phyloP scores from a whole-genome alignment of 2,797 vertebrate genomes.

The Melanotaenia trifasciata region DNA sequence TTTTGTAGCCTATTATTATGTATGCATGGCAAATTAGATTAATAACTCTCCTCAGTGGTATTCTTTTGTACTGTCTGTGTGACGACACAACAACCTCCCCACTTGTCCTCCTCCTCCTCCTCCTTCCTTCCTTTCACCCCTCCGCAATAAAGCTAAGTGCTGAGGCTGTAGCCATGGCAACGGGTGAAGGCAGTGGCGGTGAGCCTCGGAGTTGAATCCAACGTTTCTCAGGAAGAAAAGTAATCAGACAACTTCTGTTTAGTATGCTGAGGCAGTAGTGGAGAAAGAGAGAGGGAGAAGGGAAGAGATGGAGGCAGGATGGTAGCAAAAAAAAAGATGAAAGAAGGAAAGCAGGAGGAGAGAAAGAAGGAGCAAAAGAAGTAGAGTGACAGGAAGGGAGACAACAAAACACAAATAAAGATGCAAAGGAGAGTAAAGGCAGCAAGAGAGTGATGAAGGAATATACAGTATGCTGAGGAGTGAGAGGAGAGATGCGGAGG shows the following conservation, averaged over 20 bases:
- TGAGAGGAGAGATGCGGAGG: conserved; percentile 21
- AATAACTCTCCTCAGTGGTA: conserved; percentile 38
- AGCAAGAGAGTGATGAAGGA: conserved; percentile 38
- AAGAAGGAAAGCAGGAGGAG: conserved; percentile 33
- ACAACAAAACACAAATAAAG: conserved; percentile 52
- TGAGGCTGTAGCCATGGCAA: conserved; percentile 88
- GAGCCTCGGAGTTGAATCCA: conserved; percentile 78
- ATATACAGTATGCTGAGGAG: conserved; percentile 19
- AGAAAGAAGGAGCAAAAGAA: conserved; percentile 25
- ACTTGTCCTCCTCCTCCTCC: conserved; percentile 18
- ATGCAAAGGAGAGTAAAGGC: conserved; percentile 44
- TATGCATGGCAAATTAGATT: conserved; percentile 31
- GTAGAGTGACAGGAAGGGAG: conserved; percentile 38
- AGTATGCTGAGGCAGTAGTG: conserved; percentile 86
- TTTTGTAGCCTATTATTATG: conserved; percentile 12
- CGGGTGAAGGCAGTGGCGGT: conserved; percentile 77
- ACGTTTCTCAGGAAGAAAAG: conserved; percentile 85
- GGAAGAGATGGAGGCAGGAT: conserved; percentile 48
- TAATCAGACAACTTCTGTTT: conserved; percentile 90
- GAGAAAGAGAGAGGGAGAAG: conserved; percentile 38
- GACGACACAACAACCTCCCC: conserved; percentile 56
- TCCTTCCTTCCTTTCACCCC: conserved; percentile 61
- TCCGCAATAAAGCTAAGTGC: conserved; percentile 74
- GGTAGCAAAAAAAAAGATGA: conserved; percentile 43
- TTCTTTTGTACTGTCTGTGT: conserved; percentile 56